A percentile compares a stretch with the other conserved stretches of the same genome.
These are phyloP conservation scores for Tor tambroides DNA, from an alignment of 2,113 vertebrate species.

Conservation along the genomic window DNA sequence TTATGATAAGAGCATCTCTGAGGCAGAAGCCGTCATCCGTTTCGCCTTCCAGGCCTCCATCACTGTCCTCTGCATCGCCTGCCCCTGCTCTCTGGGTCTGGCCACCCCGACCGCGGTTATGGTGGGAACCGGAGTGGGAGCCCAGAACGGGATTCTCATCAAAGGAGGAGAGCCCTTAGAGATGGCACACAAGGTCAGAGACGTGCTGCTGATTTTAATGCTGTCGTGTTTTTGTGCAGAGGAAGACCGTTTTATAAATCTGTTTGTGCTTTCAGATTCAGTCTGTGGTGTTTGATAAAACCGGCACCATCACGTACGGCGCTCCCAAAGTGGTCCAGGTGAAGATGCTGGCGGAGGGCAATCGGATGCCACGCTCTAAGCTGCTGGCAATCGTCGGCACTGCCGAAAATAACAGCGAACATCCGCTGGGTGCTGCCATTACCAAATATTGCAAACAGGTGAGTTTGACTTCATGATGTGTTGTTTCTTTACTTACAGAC, in stretches of 20 bases:
- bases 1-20: conserved; percentile 90
- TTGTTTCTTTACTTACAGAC: too few relatives aligned
- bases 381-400: conserved; percentile 91
- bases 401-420: conserved; percentile 94
- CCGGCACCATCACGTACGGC: conserved; percentile 94
- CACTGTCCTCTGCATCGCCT: conserved; percentile 96
- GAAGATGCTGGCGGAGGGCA: conserved; percentile 86
- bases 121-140: conserved; percentile 98
- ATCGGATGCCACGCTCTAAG: conserved; percentile 82
- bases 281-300: conserved; percentile 96
- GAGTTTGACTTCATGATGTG: conserved; percentile 8
- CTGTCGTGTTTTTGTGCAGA: neutral
- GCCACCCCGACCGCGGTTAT: conserved; percentile 98
- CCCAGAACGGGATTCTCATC: conserved; percentile 96
- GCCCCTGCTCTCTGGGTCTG: conserved; percentile 94
- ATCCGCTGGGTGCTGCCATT: conserved; percentile 90
- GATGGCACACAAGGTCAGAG: conserved; percentile 93
- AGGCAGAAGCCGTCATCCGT: conserved; percentile 86
- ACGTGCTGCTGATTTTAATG: neutral
- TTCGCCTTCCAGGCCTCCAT: conserved; percentile 98
- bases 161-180: conserved; percentile 96
- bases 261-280: conserved; percentile 80
- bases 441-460: conserved; percentile 96
- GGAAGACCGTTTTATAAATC: neutral
- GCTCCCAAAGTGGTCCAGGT: conserved; percentile 89